These are phyloP conservation scores for Drosophila murphyi DNA, from an alignment of 1,140 invertebrate species.

Conservation along the genomic window DNA sequence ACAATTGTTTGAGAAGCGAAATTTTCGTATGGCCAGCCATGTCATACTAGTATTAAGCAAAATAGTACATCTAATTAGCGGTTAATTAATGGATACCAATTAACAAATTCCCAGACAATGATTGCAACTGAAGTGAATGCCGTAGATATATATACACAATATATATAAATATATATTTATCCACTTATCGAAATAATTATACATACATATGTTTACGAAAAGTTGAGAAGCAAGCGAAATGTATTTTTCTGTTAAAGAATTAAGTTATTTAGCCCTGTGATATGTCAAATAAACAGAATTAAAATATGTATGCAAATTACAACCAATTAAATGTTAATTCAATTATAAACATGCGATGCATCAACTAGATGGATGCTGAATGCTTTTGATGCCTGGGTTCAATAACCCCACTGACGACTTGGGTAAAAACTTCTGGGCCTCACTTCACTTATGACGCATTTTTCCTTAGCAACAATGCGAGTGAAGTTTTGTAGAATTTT, in stretches of 20 bases:
- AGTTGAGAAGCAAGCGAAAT: constrained; percentile 27
- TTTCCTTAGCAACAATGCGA: background rate
- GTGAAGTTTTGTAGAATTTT: no score
- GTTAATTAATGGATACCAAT: constrained; percentile 45
- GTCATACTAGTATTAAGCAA: constrained; percentile 47
- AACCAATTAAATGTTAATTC: background rate
- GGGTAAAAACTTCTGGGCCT: background rate
- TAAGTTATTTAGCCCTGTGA: constrained; percentile 84
- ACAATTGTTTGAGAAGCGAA: constrained; percentile 32
- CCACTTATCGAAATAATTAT: background rate
- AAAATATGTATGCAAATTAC: constrained; percentile 40
- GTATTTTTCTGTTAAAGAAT: constrained; percentile 69
- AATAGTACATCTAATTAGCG: constrained; percentile 35
- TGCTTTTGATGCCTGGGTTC: background rate
- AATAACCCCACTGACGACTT: background rate
- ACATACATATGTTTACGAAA: constrained; percentile 2
- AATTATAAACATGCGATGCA: no score
- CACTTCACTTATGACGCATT: background rate
- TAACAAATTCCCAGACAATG: constrained; percentile 29
- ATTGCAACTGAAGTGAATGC: constrained; percentile 39
- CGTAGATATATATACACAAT: constrained; percentile 2
- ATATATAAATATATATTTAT: background rate
- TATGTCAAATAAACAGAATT: constrained; percentile 82
- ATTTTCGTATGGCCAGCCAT: constrained; percentile 38
- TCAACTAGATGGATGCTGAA: background rate